These are phyloP conservation scores for Muscicapa striata DNA, from an alignment of 2,797 vertebrate species.

Conservation along the genomic window DNA sequence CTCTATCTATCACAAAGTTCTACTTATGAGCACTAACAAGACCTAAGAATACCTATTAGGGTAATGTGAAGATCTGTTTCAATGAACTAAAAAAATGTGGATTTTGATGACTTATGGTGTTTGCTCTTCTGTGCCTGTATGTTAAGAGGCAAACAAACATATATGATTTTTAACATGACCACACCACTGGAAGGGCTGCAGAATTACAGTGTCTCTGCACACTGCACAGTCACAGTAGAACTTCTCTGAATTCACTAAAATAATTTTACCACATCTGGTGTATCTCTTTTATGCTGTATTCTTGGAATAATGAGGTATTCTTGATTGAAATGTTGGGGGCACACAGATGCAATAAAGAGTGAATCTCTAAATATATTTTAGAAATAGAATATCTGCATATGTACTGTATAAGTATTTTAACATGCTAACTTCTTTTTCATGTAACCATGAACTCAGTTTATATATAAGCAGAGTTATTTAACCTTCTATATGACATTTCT, in stretches of 20 bases:
- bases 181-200: not conserved
- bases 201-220: not conserved
- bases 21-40: not conserved
- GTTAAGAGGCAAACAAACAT: not conserved
- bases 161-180: not conserved
- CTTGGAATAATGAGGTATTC: not conserved
- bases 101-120: not conserved
- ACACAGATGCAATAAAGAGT: not conserved
- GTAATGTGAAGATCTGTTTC: not conserved
- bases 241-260: not conserved
- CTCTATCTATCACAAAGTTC: not conserved
- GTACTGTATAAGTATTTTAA: not conserved
- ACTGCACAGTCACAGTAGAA: not conserved
- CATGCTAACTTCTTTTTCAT: not conserved
- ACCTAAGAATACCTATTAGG: not conserved
- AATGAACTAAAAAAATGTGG: not conserved
- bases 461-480: not conserved
- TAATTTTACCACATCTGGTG: not conserved
- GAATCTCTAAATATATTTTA: not conserved
- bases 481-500: not conserved
- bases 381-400: not conserved
- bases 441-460: not conserved
- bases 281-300: not conserved
- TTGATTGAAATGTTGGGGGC: not conserved
- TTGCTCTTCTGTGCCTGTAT: not conserved